Conservation (phyloP, 2,113 vertebrate genomes). For the Macaca fascicularis region DNA sequence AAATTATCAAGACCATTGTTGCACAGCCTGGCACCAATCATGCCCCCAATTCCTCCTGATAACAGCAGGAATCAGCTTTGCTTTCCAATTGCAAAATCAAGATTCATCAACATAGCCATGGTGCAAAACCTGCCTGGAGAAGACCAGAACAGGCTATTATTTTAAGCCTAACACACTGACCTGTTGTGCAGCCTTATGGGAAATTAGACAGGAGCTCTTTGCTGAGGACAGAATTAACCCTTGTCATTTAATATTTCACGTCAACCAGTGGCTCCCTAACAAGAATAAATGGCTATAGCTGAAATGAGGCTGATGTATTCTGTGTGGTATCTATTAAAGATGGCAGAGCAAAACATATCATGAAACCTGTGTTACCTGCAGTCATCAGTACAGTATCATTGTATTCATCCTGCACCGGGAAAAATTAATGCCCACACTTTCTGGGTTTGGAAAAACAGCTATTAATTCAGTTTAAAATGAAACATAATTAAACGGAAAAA, state of each 20-base stretch:
- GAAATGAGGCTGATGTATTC: conserved; percentile 53
- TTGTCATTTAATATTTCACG: conserved; percentile 73
- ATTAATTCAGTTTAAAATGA: background rate
- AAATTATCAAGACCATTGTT: background rate
- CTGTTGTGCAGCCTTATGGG: conserved; percentile 36
- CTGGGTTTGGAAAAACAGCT: background rate
- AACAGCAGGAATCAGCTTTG: background rate
- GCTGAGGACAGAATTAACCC: conserved; percentile 62
- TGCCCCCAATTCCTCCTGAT: background rate
- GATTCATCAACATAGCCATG: background rate
- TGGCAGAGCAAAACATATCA: background rate
- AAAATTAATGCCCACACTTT: background rate
- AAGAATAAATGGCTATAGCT: conserved; percentile 44
- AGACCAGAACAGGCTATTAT: background rate
- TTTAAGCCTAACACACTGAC: background rate
- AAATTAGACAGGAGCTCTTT: conserved; percentile 56
- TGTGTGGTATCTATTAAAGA: conserved; percentile 28
- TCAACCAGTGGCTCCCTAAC: conserved; percentile 34
- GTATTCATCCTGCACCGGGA: background rate
- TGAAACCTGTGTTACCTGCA: background rate
- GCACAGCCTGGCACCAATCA: background rate
- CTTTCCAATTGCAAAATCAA: background rate
- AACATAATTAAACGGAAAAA: conserved; percentile 7
- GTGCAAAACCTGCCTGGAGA: background rate
- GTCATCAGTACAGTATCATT: background rate